Evolutionary conservation across 2,888 invertebrate genomes (phyloP), one percentile per base, ranked within the genome.

Genomic region (Protula sp.): DNA sequence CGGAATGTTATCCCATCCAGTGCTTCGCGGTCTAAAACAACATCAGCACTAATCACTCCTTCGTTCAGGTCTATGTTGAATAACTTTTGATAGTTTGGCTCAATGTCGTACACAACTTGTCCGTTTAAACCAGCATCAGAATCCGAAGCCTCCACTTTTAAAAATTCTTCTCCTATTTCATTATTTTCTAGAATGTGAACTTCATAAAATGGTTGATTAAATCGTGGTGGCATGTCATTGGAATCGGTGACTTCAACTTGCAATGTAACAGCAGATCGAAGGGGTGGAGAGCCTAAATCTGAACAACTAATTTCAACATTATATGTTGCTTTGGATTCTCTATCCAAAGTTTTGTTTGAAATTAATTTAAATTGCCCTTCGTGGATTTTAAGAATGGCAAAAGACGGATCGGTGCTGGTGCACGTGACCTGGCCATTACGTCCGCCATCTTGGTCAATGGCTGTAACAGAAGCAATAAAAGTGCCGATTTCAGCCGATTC

Each of bases 341-440:
- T 45, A 27, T 57, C 57, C 26, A 57, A 51, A 14, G 19, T 22
- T 9, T 4, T 24, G 14, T n/a, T 27, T 19, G 30, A 51, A 4
- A 57, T 38, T n/a, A 57, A 26, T 26, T 57, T 57, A 28, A 30
- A 57, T 45, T 57, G 27, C 9, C 30, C n/a, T 4, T 22, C 24
- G 26, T 51, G 26, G 4, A 51, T 22, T 1, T 30, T 27, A 9
- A 22, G 24, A 26, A 57, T 45, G 2, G 22, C 3, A 27, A 57
- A 57, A 19, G 30, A 4, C 2, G 3, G 19, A 27, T 57, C 30
- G 22, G 28, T 24, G 3, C 30, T 22, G 22, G 22, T 24, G 30
- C 57, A 57, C 14, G 4, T 22, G 4, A 57, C 51, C 47, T 30
- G 30, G 9, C 52, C 57, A 52, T 57, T 57, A n/a, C 19, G n/a